A percentile compares a stretch with the other conserved stretches of the same genome.
These are phyloP conservation scores for Rhopilema esculentum DNA, from an alignment of 30 jellyfish, hydroid and myxozoan species.

Conservation along the genomic window DNA sequence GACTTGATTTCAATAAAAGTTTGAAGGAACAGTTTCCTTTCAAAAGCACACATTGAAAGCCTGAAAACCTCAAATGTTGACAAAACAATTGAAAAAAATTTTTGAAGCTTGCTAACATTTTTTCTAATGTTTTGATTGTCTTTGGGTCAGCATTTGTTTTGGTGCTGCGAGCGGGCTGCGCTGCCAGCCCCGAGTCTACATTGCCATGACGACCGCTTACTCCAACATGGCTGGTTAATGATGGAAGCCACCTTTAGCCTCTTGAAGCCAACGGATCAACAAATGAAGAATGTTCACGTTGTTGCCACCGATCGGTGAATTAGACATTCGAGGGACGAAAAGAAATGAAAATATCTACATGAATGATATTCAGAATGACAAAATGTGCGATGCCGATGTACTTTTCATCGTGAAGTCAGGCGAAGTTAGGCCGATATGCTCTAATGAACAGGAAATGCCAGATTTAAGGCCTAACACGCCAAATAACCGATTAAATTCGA, in stretches of 20 bases:
- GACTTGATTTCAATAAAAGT: background rate
- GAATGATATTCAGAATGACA: constrained; percentile 14
- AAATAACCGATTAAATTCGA: background rate
- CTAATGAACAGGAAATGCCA: background rate
- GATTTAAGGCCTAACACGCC: constrained; percentile 3
- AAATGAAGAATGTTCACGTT: constrained; percentile 30
- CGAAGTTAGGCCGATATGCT: constrained; percentile 36
- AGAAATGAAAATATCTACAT: constrained; percentile 1
- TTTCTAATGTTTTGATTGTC: background rate
- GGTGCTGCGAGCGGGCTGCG: background rate
- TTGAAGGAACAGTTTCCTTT: background rate
- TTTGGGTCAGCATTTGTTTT: background rate
- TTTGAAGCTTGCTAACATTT: too few species aligned
- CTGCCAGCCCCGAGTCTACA: background rate
- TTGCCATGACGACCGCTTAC: constrained; percentile 52
- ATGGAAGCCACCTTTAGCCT: constrained; percentile 28
- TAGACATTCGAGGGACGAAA: constrained; percentile 12
- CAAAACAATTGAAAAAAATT: background rate
- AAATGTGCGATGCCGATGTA: constrained; percentile 4
- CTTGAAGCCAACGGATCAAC: background rate
- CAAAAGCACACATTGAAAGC: too few species aligned
- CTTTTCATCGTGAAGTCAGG: constrained; percentile 22
- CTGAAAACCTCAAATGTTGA: background rate
- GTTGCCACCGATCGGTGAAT: constrained; percentile 71
- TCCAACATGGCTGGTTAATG: constrained; percentile 49